Evolutionary conservation across 1,140 invertebrate species (phyloP), one percentile per base, ranked within the genome.

Genomic region (Drosophila miranda): DNA sequence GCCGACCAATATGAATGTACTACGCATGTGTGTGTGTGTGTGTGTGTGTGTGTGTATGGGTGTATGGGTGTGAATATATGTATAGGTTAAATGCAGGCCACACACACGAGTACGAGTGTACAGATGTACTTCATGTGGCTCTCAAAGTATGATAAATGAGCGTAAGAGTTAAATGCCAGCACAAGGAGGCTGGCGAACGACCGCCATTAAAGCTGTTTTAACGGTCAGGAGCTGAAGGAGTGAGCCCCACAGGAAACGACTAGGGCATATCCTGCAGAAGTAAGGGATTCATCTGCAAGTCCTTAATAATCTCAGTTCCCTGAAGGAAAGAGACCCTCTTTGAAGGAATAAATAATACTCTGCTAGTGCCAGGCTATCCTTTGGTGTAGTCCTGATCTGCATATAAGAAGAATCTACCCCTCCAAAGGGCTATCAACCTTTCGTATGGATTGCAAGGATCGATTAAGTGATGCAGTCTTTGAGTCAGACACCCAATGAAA

Each of bases 131-230:
- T 82, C 71, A 79, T 84, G 70, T 72, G 57, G 64, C 79, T 64
- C 67, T 80, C 82, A 87, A 77, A 81, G 74, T 50, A 87, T 86
- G 83, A 86, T 86, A 82, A 86, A 86, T 78, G 82, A 82, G 74
- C 67, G 70, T 68, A 82, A 82, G 80, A 87, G 78, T 86, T 87
- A 82, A 86, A 86, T 78, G 69, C 66, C 72, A 70, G 67, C 67
- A 54, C 60, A 84, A 68, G 76, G 42, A 38, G 54, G 51, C 51
- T 64, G 23, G 49, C 58, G 86, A 86, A 86, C 78, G 77, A 87
- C 61, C 66, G 78, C 70, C 75, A 81, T 82, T 82, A 87, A 87
- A 84, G 73, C 81, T 51, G 46, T 76, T 84, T 38, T 84, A 77
- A 84, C 80, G 81, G 81, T 77, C 81, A 70, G 19, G 19, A 19